Evolutionary conservation across 92 coral and sea anemone species (phyloP).

Genomic region (Siderastrea siderea): DNA sequence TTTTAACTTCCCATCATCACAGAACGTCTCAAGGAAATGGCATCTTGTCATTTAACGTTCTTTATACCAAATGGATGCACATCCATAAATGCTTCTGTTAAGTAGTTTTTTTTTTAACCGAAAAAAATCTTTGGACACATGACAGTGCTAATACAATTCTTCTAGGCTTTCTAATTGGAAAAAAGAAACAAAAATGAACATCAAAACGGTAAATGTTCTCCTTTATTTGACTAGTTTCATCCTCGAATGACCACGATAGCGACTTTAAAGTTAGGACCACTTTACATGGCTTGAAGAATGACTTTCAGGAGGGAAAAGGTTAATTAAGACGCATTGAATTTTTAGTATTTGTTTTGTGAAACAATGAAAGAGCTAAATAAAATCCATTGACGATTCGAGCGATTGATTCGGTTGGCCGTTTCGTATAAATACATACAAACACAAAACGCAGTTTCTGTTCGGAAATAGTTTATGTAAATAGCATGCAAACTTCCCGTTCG

Average conservation of each 20-base stretch:
- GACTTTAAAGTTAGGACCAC: not conserved
- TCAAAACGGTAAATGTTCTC: too few relatives aligned
- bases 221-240: too few relatives aligned
- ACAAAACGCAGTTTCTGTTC: constrained; percentile 5
- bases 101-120: not conserved
- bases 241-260: not conserved
- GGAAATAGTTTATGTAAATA: constrained; percentile 29
- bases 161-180: not conserved
- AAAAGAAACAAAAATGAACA: not conserved
- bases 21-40: not conserved
- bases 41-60: constrained; percentile 9
- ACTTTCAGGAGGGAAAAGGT: not conserved
- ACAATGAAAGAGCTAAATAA: constrained; percentile 2
- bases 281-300: not conserved
- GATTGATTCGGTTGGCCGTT: too few relatives aligned
- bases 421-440: constrained; percentile 7
- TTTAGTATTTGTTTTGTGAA: not conserved
- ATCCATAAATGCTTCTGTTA: not conserved
- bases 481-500: constrained; percentile 46
- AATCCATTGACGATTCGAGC: not conserved
- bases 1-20: not conserved
- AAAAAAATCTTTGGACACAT: not conserved
- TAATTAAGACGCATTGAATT: not conserved
- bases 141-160: not conserved
- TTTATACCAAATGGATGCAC: not conserved